Conservation (phyloP, 1,140 invertebrate genomes). For the Steinernema feltiae region DNA sequence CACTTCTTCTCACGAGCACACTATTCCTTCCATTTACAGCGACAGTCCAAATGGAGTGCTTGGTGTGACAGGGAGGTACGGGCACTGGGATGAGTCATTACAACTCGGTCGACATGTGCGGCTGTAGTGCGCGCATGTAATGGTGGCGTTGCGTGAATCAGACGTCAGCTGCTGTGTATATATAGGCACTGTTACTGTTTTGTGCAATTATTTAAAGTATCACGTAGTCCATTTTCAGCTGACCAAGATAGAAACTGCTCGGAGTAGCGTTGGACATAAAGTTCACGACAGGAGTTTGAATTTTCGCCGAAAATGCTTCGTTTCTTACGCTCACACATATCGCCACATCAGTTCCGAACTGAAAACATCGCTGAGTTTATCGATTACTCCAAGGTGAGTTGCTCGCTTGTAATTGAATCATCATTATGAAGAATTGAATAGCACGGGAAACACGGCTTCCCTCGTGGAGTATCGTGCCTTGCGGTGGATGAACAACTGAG, state of each 20-base stretch:
- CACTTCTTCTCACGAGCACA: no score
- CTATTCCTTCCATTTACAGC: no score
- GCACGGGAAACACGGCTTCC: background rate
- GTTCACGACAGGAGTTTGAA: background rate
- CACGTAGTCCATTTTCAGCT: background rate
- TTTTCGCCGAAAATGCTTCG: background rate
- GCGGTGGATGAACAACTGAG: background rate
- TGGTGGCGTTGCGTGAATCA: background rate
- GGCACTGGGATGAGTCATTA: background rate
- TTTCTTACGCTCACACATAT: background rate
- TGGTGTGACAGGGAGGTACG: no score
- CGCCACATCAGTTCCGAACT: background rate
- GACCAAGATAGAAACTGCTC: background rate
- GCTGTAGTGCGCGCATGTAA: background rate
- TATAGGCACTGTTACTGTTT: no score
- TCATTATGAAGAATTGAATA: background rate
- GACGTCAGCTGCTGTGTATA: background rate
- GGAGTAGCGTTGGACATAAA: no score
- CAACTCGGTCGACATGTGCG: background rate
- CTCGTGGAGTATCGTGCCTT: background rate
- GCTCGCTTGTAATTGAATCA: background rate
- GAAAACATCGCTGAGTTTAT: background rate
- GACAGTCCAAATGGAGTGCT: no score
- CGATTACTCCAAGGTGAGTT: background rate
- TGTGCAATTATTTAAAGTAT: no score